A percentile compares a stretch with the other conserved stretches of the same genome.
Conservation (phyloP, 2,888 invertebrate genomes). For the Spilosoma lubricipeda region DNA sequence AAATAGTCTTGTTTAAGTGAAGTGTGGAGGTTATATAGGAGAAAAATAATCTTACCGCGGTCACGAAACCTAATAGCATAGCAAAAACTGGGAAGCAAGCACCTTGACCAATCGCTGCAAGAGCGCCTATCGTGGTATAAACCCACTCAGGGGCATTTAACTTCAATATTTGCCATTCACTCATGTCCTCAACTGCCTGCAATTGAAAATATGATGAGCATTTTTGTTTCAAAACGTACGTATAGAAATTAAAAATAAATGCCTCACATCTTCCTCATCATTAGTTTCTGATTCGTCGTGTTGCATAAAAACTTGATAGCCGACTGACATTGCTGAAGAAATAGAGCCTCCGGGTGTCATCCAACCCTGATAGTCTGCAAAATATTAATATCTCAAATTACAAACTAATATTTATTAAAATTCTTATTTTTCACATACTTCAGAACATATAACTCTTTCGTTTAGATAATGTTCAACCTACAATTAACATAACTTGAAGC, state of each 20-base stretch:
- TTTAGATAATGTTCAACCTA: too few species aligned
- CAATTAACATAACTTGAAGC: too few species aligned
- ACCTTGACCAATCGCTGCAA: slow-evolving; percentile 88
- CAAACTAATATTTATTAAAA: background rate
- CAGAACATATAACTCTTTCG: too few species aligned
- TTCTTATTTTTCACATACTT: too few species aligned
- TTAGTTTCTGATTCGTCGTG: slow-evolving; percentile 66
- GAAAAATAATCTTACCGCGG: slow-evolving; percentile 78
- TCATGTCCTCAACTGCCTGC: slow-evolving; percentile 67
- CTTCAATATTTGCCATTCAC: slow-evolving; percentile 83
- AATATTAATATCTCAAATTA: background rate
- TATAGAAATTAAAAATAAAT: background rate
- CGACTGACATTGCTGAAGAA: slow-evolving; percentile 74
- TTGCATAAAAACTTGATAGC: slow-evolving; percentile 69
- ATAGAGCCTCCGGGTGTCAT: slow-evolving; percentile 79
- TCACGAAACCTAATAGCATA: slow-evolving; percentile 88
- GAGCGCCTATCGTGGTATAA: slow-evolving; percentile 84
- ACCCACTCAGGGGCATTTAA: slow-evolving; percentile 89
- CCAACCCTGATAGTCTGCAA: slow-evolving; percentile 76
- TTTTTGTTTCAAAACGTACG: background rate
- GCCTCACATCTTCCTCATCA: slow-evolving; percentile 71
- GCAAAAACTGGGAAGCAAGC: slow-evolving; percentile 89
- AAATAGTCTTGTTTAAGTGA: too few species aligned
- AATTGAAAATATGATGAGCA: background rate
- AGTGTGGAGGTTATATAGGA: background rate